Conservation (phyloP, 2,113 vertebrate genomes). For the Myotis lucifugus region DNA sequence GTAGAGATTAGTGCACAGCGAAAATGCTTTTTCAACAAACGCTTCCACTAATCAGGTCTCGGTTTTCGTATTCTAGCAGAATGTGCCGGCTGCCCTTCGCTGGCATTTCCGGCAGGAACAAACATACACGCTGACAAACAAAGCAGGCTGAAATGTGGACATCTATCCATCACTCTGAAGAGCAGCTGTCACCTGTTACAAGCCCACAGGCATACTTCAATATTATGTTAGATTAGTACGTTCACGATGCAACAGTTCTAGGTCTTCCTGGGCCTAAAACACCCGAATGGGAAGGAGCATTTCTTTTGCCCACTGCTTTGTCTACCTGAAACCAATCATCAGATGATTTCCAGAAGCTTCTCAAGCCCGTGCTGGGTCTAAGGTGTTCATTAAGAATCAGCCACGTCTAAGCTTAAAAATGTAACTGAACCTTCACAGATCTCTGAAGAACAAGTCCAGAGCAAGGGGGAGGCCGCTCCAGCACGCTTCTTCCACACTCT, state of each 20-base stretch:
- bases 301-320: neutral
- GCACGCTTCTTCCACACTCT: neutral
- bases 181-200: neutral
- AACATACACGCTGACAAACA: neutral
- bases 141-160: neutral
- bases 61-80: slow-evolving; percentile 68
- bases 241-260: neutral
- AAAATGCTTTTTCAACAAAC: slow-evolving; percentile 82
- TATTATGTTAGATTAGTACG: neutral
- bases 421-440: neutral
- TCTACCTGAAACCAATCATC: neutral
- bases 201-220: neutral
- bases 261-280: neutral
- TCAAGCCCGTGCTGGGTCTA: neutral
- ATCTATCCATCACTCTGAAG: neutral
- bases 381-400: slow-evolving; percentile 12
- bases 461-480: neutral
- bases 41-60: slow-evolving; percentile 77
- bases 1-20: slow-evolving; percentile 77
- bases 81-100: slow-evolving; percentile 33
- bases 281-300: neutral
- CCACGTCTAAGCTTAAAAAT: neutral
- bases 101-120: slow-evolving; percentile 61
- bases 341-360: slow-evolving; percentile 27
- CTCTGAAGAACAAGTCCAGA: neutral